Percentiles rank a stretch among this genome's conserved stretches.
These are phyloP conservation scores for Taurulus bubalis DNA, from an alignment of 2,113 vertebrate genomes.

Conservation along the genomic window DNA sequence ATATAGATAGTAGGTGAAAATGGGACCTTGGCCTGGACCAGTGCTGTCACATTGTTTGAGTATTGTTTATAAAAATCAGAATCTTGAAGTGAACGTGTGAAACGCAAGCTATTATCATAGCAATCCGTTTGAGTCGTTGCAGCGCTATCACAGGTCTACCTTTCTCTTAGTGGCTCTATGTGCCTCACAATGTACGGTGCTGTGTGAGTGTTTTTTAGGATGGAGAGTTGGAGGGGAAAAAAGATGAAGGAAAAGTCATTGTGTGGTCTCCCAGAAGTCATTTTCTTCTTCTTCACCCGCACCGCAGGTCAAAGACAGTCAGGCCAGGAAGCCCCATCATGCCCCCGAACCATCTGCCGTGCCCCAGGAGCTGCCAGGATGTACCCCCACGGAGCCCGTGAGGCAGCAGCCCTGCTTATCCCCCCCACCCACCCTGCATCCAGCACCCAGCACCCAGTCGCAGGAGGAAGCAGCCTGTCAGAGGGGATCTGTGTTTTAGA, in stretches of 20 bases:
- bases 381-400: conserved; percentile 54
- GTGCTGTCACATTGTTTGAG: conserved; percentile 50
- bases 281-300: conserved; percentile 42
- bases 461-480: conserved; percentile 63
- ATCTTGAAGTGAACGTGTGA: conserved; percentile 20
- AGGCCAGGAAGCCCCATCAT: conserved; percentile 69
- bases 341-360: conserved; percentile 79
- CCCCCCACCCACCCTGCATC: conserved; percentile 31
- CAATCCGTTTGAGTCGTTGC: conserved; percentile 25
- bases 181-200: not conserved
- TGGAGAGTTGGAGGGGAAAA: not conserved
- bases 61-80: conserved; percentile 52
- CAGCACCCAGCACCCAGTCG: conserved; percentile 53
- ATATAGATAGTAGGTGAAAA: conserved; percentile 61
- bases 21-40: conserved; percentile 44
- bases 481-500: conserved; percentile 29
- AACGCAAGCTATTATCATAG: conserved; percentile 41
- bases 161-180: not conserved
- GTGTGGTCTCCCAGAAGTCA: conserved; percentile 11
- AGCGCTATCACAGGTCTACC: conserved; percentile 11
- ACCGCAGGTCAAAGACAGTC: conserved; percentile 72
- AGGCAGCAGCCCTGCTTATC: conserved; percentile 45
- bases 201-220: conserved; percentile 11
- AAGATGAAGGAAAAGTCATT: conserved; percentile 34
- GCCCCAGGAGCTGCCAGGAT: conserved; percentile 78